Conservation (phyloP, 2,888 invertebrate genomes). For the Bursaphelenchus okinawaensis region DNA sequence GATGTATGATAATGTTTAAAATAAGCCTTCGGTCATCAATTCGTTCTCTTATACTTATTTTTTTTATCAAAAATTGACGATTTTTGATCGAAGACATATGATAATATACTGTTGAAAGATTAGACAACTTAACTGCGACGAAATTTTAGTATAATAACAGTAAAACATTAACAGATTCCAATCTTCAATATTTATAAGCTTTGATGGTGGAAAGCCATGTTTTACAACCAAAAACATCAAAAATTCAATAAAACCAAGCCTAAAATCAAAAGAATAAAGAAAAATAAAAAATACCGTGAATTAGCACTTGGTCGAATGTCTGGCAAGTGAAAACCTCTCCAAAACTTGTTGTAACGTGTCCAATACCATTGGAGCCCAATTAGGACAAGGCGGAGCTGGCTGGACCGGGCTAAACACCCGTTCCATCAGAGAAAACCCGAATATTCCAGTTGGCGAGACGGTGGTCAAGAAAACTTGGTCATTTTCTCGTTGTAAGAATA, state of each 20-base stretch:
- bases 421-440: background rate
- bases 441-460: conserved; percentile 4
- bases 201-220: background rate
- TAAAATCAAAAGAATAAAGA: conserved; percentile 2
- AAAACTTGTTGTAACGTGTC: background rate
- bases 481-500: conserved; percentile 6
- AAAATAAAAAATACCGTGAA: background rate
- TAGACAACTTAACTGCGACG: no score
- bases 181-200: no score
- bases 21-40: no score
- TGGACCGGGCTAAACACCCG: background rate
- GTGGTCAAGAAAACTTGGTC: conserved; percentile 1
- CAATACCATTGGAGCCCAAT: conserved; percentile 1
- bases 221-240: background rate
- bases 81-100: no score
- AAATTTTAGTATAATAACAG: no score
- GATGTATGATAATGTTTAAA: no score
- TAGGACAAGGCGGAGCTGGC: background rate
- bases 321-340: conserved; percentile 1
- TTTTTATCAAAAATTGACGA: no score
- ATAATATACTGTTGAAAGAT: no score
- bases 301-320: conserved; percentile 10
- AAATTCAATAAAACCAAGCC: no score
- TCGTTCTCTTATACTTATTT: no score
- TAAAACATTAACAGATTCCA: no score